phyloP scores from a whole-genome alignment of 1,140 invertebrate species.

The Papilio polyxenes region DNA sequence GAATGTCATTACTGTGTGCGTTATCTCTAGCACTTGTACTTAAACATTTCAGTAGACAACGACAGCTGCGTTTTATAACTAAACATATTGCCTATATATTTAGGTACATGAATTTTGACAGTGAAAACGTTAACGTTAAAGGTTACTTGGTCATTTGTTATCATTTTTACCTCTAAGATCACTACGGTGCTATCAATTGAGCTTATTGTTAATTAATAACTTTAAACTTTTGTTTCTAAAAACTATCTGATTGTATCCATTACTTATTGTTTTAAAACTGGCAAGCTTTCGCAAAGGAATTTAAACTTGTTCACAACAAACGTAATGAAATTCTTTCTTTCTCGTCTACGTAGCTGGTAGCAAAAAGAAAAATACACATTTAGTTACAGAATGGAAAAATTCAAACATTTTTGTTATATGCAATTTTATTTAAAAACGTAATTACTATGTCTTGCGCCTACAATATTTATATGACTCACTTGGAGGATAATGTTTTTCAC shows the following conservation, averaged over 20 bases:
- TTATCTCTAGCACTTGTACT: too few species aligned
- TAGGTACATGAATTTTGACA: too few species aligned
- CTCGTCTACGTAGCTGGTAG: not conserved
- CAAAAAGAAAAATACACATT: not conserved
- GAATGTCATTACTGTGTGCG: too few species aligned
- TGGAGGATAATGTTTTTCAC: too few species aligned
- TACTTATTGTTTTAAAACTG: slow-evolving; percentile 15
- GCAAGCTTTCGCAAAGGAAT: slow-evolving; percentile 8
- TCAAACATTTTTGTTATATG: not conserved
- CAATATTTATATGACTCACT: too few species aligned
- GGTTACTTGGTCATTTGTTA: too few species aligned
- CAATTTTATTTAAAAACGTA: not conserved
- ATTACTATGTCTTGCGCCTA: not conserved
- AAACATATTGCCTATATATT: too few species aligned
- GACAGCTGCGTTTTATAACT: too few species aligned
- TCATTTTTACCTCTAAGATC: too few species aligned
- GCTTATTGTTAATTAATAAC: not conserved
- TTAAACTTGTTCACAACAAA: slow-evolving; percentile 17
- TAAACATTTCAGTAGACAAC: too few species aligned
- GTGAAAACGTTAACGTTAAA: too few species aligned
- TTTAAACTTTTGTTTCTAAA: not conserved
- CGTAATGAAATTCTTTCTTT: slow-evolving; percentile 16
- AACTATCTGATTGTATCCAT: not conserved
- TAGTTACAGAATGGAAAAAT: not conserved
- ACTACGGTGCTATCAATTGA: too few species aligned